phyloP scores from a whole-genome alignment of 2,113 vertebrate genomes.

The Chauna torquata region DNA sequence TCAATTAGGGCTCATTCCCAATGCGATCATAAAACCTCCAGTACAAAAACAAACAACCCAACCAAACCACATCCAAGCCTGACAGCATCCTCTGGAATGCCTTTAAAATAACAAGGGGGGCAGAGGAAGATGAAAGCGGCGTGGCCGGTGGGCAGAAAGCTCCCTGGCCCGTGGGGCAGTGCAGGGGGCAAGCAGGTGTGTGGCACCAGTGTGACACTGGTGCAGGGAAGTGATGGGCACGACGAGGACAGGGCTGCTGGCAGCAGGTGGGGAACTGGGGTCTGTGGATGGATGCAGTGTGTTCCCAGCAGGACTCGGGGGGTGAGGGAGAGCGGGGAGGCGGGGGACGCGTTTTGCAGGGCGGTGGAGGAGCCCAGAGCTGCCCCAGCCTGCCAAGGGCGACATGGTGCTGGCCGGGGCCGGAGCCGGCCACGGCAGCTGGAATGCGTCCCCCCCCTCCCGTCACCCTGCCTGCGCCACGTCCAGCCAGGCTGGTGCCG shows the following conservation, averaged over 20 bases:
- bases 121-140: conserved; percentile 28
- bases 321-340: not conserved
- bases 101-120: conserved; percentile 59
- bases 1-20: conserved; percentile 71
- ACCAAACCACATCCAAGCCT: conserved; percentile 69
- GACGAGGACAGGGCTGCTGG: not conserved
- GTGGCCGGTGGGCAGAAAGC: not conserved
- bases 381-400: not conserved
- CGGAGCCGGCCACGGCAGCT: conserved; percentile 60
- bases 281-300: not conserved
- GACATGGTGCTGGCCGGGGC: not conserved
- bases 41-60: conserved; percentile 68
- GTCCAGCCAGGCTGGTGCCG: conserved; percentile 93
- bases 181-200: not conserved
- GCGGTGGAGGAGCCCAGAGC: not conserved
- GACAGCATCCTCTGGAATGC: conserved; percentile 63
- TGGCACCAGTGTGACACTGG: rapidly evolving
- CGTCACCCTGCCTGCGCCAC: conserved; percentile 75
- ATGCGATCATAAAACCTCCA: conserved; percentile 64
- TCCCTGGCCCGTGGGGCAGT: not conserved
- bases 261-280: not conserved
- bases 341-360: not conserved
- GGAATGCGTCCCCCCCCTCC: conserved; percentile 79
- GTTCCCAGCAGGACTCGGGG: not conserved
- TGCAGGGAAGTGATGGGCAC: rapidly evolving